These are phyloP conservation scores for Pandemis heparana DNA, from an alignment of 2,888 invertebrate genomes.

Conservation along the genomic window DNA sequence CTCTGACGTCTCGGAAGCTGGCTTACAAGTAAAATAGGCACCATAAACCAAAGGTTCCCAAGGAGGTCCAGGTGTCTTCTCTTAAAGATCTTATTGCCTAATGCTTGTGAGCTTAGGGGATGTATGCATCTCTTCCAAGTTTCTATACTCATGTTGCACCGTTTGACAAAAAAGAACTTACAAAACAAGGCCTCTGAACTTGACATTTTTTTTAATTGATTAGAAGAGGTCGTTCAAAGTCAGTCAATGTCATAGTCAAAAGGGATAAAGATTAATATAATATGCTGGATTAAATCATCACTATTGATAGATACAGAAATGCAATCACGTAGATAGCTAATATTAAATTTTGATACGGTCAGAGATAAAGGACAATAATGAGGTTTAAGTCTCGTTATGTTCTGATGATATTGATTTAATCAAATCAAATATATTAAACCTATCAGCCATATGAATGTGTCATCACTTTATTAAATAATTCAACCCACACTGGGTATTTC, in stretches of 20 bases:
- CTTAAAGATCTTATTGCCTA: too few species aligned
- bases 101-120: too few species aligned
- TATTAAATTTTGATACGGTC: slow-evolving; percentile 21
- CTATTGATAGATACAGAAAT: slow-evolving; percentile 5
- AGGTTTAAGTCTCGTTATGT: slow-evolving; percentile 2
- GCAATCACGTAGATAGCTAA: slow-evolving; percentile 18
- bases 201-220: too few species aligned
- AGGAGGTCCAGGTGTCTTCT: too few species aligned
- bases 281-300: neutral
- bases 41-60: too few species aligned
- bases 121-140: too few species aligned
- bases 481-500: neutral
- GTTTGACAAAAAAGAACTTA: neutral
- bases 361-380: slow-evolving; percentile 7
- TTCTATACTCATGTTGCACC: too few species aligned
- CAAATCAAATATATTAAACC: neutral
- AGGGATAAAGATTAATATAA: slow-evolving; percentile 2
- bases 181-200: neutral
- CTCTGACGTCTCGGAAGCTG: slow-evolving; percentile 96
- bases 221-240: neutral
- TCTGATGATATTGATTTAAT: neutral
- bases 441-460: neutral
- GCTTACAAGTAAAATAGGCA: slow-evolving; percentile 93
- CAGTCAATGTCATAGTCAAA: neutral
- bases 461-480: neutral